phyloP scores from a whole-genome alignment of 2,888 invertebrate species.

The Lucinisca nassula region DNA sequence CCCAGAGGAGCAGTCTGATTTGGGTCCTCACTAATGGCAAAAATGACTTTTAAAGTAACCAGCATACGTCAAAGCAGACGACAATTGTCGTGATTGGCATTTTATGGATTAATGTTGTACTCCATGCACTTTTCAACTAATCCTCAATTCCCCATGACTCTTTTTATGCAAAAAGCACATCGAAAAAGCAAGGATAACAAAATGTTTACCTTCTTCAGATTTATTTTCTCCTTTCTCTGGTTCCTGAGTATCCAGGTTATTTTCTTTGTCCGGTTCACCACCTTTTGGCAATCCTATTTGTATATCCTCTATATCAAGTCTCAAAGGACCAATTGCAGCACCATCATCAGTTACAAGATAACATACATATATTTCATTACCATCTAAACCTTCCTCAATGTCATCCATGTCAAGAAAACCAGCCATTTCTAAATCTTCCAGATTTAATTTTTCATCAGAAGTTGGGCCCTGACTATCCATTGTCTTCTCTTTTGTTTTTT shows the following conservation, averaged over 20 bases:
- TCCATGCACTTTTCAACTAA: too few relatives aligned
- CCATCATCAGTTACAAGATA: conserved; percentile 83
- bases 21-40: too few relatives aligned
- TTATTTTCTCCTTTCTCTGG: not conserved
- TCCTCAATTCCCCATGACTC: too few relatives aligned
- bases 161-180: too few relatives aligned
- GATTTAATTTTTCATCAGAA: not conserved
- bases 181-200: too few relatives aligned
- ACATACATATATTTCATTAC: conserved; percentile 79
- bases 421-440: not conserved
- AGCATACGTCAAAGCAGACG: too few relatives aligned
- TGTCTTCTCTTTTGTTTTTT: conserved; percentile 40
- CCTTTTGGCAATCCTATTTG: conserved; percentile 71
- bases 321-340: conserved; percentile 81
- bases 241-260: not conserved
- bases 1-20: too few relatives aligned
- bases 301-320: conserved; percentile 82
- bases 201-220: not conserved
- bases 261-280: conserved; percentile 21
- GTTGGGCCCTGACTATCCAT: conserved; percentile 70
- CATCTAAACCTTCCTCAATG: conserved; percentile 73
- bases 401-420: conserved; percentile 69
- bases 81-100: too few relatives aligned
- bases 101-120: too few relatives aligned
- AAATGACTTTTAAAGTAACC: too few relatives aligned